Conservation (phyloP, 2,797 vertebrate genomes). For the Chiloscyllium punctatum region DNA sequence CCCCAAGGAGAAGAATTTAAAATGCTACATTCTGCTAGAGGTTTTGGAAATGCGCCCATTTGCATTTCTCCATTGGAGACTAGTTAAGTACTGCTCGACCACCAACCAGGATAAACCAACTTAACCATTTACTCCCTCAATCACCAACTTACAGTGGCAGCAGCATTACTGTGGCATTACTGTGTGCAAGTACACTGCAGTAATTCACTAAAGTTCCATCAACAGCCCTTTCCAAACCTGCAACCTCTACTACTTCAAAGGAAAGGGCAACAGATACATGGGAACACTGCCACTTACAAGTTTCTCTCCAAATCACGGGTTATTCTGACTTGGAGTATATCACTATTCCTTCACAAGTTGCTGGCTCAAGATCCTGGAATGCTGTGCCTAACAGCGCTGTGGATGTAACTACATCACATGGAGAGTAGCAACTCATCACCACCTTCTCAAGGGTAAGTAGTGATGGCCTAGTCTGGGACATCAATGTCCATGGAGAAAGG, state of each 20-base stretch:
- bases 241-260: not conserved
- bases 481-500: too few species aligned
- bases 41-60: not conserved
- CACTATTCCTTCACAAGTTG: not conserved
- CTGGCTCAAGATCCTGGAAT: not conserved
- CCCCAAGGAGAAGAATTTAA: not conserved
- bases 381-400: not conserved
- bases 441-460: too few species aligned
- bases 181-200: not conserved
- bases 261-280: not conserved
- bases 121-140: not conserved
- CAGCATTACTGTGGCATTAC: not conserved
- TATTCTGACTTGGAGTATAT: not conserved
- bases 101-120: not conserved
- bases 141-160: not conserved
- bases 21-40: not conserved
- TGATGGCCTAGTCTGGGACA: not conserved
- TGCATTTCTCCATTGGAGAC: not conserved
- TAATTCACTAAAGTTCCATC: not conserved
- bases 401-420: not conserved
- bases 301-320: not conserved
- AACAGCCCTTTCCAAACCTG: not conserved
- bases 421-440: not conserved
- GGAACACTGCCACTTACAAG: not conserved
- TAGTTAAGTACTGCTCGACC: not conserved